These are phyloP conservation scores for Epizoanthus ramosus DNA, from an alignment of 92 coral and sea anemone genomes.

Conservation along the genomic window DNA sequence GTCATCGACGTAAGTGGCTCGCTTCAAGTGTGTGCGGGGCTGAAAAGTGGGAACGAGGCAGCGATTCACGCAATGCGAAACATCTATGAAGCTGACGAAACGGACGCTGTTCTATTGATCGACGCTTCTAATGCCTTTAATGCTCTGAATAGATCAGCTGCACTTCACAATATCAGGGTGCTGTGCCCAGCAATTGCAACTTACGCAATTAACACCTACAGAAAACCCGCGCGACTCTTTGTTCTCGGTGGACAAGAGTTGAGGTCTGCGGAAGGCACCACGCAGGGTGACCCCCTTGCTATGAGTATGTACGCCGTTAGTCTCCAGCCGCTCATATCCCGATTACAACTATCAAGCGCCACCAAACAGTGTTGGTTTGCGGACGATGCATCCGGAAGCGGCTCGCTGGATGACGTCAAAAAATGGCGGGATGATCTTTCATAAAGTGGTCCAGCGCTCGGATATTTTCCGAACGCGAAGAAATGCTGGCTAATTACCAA, in stretches of 20 bases:
- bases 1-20: constrained; percentile 50
- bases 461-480: constrained; percentile 46
- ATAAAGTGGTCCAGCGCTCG: constrained; percentile 31
- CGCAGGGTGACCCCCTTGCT: constrained; percentile 46
- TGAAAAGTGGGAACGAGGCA: constrained; percentile 39
- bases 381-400: constrained; percentile 44
- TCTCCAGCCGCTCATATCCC: constrained; percentile 49
- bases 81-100: constrained; percentile 46
- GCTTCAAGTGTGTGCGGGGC: constrained; percentile 37
- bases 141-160: constrained; percentile 23
- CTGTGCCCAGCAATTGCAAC: constrained; percentile 38
- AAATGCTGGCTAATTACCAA: constrained; percentile 51
- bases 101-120: constrained; percentile 42
- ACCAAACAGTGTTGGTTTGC: constrained; percentile 61
- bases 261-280: constrained; percentile 25
- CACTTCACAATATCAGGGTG: constrained; percentile 42
- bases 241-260: constrained; percentile 40
- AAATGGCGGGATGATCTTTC: constrained; percentile 55
- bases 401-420: constrained; percentile 45
- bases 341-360: background rate
- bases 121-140: constrained; percentile 53
- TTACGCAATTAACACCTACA: constrained; percentile 49
- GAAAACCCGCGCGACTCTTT: constrained; percentile 40
- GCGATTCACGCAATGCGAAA: constrained; percentile 43
- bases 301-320: constrained; percentile 51